phyloP scores from a whole-genome alignment of 2,113 vertebrate species.

The Boleophthalmus pectinirostris region DNA sequence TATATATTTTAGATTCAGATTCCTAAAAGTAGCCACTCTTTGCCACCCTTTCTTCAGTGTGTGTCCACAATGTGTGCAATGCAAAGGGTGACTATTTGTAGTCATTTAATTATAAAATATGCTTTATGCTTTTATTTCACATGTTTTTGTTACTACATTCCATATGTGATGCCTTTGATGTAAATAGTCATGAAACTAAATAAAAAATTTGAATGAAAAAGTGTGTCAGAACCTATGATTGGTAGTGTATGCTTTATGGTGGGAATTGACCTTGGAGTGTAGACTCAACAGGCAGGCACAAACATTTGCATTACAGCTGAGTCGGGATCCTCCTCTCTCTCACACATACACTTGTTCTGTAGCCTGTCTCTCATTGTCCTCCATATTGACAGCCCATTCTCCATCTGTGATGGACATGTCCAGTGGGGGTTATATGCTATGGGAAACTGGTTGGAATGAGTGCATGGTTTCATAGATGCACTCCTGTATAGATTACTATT shows the following conservation, averaged over 20 bases:
- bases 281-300: conserved; percentile 60
- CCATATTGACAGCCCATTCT: conserved; percentile 59
- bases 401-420: conserved; percentile 65
- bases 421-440: conserved; percentile 61
- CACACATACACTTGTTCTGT: conserved; percentile 20
- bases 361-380: conserved; percentile 44
- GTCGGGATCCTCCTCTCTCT: conserved; percentile 22
- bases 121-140: no score
- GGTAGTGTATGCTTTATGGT: conserved; percentile 21
- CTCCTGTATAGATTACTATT: conserved; percentile 43
- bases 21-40: no score
- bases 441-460: conserved; percentile 72
- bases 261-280: conserved; percentile 52
- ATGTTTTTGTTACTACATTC: no score
- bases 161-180: no score
- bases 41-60: no score
- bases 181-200: no score
- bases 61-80: no score
- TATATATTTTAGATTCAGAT: no score
- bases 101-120: no score
- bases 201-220: no score
- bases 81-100: no score
- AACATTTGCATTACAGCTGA: conserved; percentile 46
- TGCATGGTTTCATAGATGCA: conserved; percentile 57
- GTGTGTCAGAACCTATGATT: no score